A percentile compares a stretch with the other conserved stretches of the same genome.
These are phyloP conservation scores for Eristalis tenax DNA, from an alignment of 2,888 invertebrate genomes.

Conservation along the genomic window DNA sequence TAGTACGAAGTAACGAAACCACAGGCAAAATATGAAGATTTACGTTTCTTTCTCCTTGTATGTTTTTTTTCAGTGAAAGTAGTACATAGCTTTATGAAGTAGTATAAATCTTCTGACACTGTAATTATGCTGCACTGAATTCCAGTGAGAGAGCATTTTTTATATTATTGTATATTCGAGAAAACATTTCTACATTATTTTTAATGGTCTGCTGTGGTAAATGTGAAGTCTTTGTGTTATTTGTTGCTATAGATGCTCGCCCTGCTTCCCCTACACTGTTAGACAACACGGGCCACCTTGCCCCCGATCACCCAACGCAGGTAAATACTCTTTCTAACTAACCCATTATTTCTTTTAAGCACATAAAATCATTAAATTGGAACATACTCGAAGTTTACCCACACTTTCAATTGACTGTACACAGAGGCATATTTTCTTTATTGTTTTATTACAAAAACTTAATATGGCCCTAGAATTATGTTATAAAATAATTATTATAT, in stretches of 20 bases:
- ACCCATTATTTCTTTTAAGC: constrained; percentile 63
- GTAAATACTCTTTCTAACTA: constrained; percentile 83
- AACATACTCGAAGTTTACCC: constrained; percentile 50
- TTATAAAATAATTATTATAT: too few species aligned
- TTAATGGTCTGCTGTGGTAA: constrained; percentile 82
- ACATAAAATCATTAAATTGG: constrained; percentile 56
- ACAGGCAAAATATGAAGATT: too few species aligned
- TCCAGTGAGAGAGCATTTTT: constrained; percentile 44
- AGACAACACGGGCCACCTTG: constrained; percentile 92
- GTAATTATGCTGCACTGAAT: constrained; percentile 33
- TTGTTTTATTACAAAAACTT: neutral
- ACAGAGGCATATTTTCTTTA: neutral
- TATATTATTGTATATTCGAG: constrained; percentile 64
- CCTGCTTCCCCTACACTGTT: constrained; percentile 92
- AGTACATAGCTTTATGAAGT: constrained; percentile 38
- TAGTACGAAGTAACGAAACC: too few species aligned
- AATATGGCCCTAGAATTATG: neutral
- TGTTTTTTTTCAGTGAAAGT: neutral
- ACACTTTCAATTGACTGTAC: constrained; percentile 3
- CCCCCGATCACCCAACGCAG: constrained; percentile 88
- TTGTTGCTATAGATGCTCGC: constrained; percentile 97
- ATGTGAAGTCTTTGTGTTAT: constrained; percentile 86
- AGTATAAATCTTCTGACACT: constrained; percentile 42
- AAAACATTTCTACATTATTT: constrained; percentile 75
- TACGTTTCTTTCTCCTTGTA: neutral